phyloP scores from a whole-genome alignment of 1,140 invertebrate genomes.

The Caenorhabditis inopinata region DNA sequence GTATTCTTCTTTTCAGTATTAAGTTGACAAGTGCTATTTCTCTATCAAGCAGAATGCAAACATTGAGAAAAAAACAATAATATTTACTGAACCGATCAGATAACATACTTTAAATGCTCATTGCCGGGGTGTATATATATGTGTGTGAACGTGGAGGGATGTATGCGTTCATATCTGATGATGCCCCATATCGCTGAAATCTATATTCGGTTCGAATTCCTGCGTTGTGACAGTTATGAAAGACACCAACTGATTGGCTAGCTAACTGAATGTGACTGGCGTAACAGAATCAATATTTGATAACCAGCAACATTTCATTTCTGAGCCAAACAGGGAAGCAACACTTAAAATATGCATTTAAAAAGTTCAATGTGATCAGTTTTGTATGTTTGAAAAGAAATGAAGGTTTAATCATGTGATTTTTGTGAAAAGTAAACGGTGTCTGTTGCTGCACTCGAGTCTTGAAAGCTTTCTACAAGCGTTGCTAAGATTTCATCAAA shows the following conservation, averaged over 20 bases:
- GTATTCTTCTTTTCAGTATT: too few species aligned
- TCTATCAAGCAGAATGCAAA: conserved; percentile 1
- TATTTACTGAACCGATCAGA: conserved; percentile 26
- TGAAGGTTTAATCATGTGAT: neutral
- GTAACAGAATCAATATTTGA: neutral
- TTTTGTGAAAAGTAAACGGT: conserved; percentile 24
- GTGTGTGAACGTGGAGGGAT: neutral
- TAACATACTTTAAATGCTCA: conserved; percentile 25
- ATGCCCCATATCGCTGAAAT: neutral
- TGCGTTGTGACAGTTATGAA: neutral
- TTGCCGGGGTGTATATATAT: neutral
- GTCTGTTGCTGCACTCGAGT: conserved; percentile 1
- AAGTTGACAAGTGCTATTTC: too few species aligned
- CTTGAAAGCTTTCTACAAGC: too few species aligned
- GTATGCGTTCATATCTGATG: neutral
- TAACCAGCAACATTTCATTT: neutral
- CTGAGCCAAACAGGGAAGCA: neutral
- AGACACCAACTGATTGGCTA: neutral
- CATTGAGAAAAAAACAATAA: conserved; percentile 29
- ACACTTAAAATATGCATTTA: neutral
- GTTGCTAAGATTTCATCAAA: too few species aligned
- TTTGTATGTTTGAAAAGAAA: neutral
- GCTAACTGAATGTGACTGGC: neutral
- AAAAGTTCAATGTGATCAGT: conserved; percentile 12
- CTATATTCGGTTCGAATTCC: neutral